Evolutionary conservation across 2,888 invertebrate genomes (phyloP).

Genomic region (Agriopis marginaria): DNA sequence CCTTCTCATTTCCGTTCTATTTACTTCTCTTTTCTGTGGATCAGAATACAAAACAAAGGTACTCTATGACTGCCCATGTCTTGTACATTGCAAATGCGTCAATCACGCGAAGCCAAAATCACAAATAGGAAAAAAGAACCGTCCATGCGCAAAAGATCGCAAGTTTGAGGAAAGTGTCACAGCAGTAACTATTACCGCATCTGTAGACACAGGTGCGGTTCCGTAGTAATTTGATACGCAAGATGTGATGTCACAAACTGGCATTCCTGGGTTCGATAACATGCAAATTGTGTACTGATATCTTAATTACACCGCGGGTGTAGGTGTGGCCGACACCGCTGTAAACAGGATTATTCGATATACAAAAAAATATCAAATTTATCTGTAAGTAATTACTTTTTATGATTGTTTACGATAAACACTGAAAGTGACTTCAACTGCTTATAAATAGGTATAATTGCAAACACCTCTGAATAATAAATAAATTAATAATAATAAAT

Average conservation of each 20-base stretch:
- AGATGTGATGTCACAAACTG: conserved; percentile 3
- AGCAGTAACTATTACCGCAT: neutral
- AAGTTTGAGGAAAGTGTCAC: neutral
- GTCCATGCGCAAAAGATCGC: too few species aligned
- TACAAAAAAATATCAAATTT: neutral
- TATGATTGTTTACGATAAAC: conserved; percentile 3
- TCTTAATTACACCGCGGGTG: neutral
- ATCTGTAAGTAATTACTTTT: conserved; percentile 5
- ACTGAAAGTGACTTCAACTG: neutral
- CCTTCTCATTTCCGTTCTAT: too few species aligned
- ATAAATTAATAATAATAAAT: too few species aligned
- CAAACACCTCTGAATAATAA: too few species aligned
- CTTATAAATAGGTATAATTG: too few species aligned
- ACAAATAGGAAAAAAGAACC: too few species aligned
- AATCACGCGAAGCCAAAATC: too few species aligned
- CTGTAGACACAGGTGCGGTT: neutral
- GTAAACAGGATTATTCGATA: neutral
- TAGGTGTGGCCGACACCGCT: neutral
- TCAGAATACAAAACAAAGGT: too few species aligned
- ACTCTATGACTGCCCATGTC: too few species aligned
- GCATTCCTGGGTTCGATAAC: conserved; percentile 1
- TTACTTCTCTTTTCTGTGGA: too few species aligned
- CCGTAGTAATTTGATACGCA: neutral
- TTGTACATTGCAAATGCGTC: too few species aligned
- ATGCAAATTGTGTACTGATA: conserved; percentile 7